Percentiles rank a stretch among this genome's conserved stretches.
Evolutionary conservation across 64 coral and sea anemone genomes (phyloP).

Genomic region (Orbicella faveolata): DNA sequence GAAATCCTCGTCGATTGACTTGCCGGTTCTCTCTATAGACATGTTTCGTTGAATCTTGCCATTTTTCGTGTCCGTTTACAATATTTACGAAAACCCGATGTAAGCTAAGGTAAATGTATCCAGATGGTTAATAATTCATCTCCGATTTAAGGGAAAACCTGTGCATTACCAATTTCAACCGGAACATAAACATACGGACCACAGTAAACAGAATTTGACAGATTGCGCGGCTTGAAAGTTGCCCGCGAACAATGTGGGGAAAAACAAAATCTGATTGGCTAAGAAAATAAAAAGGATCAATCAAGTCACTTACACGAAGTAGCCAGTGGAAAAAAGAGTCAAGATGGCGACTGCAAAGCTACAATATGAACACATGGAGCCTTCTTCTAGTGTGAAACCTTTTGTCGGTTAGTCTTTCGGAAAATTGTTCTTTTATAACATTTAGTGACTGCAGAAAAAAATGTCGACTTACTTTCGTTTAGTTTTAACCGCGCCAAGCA

Average conservation of each 20-base stretch:
- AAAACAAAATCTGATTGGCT: constrained; percentile 55
- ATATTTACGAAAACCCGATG: constrained; percentile 1
- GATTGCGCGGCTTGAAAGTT: neutral
- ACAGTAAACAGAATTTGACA: neutral
- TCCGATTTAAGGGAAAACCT: neutral
- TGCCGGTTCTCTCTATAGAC: constrained; percentile 16
- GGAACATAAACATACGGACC: neutral
- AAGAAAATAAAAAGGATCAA: constrained; percentile 22
- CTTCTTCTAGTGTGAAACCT: constrained; percentile 32
- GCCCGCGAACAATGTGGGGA: constrained; percentile 1
- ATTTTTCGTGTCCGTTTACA: constrained; percentile 5
- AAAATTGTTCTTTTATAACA: neutral
- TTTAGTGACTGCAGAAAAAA: too few relatives aligned
- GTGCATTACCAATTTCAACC: neutral
- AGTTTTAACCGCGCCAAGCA: too few relatives aligned
- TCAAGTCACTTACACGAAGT: neutral
- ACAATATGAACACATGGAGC: constrained; percentile 37
- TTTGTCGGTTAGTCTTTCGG: constrained; percentile 33
- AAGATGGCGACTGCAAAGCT: constrained; percentile 72
- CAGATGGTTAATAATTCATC: constrained; percentile 31
- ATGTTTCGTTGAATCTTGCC: neutral
- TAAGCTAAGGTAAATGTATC: neutral
- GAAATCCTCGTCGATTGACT: constrained; percentile 47
- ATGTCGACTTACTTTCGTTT: too few relatives aligned
- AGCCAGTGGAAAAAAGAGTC: neutral